Conservation (phyloP, 2,797 vertebrate species). For the Octomys mimax region DNA sequence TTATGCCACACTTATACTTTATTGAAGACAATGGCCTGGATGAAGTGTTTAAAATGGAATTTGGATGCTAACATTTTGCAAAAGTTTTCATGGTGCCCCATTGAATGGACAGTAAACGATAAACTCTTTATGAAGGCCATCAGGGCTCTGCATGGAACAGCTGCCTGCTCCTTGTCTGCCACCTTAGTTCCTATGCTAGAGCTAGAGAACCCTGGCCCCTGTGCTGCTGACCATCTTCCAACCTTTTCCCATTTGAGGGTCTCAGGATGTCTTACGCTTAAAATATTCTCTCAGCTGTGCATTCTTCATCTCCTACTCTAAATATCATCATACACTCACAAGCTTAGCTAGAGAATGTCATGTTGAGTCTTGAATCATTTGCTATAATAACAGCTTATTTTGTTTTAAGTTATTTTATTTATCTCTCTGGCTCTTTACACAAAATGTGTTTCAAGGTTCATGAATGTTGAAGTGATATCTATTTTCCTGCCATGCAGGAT, state of each 20-base stretch:
- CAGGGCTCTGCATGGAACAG: background rate
- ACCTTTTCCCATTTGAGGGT: background rate
- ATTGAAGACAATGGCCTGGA: background rate
- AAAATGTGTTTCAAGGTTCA: background rate
- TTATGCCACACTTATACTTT: background rate
- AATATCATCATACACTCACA: conserved; percentile 21
- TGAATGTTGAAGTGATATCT: background rate
- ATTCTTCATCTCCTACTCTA: background rate
- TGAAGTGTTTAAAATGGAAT: conserved; percentile 34
- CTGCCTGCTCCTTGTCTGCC: background rate
- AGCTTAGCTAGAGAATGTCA: background rate
- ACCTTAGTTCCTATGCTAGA: background rate
- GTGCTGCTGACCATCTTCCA: background rate
- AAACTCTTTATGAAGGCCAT: background rate
- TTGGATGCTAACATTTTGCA: background rate
- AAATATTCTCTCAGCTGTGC: background rate
- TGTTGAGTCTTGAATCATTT: background rate
- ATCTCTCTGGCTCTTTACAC: background rate
- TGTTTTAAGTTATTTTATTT: conserved; percentile 38
- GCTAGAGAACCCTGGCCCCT: background rate
- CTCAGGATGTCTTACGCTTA: background rate
- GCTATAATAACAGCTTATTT: background rate
- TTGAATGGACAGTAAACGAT: background rate
- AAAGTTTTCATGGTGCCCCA: background rate
- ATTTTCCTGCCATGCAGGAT: background rate